Percentiles rank a stretch among this genome's conserved stretches.
Conservation (phyloP, 2,797 vertebrate genomes). For the Mionectes olivaceus region DNA sequence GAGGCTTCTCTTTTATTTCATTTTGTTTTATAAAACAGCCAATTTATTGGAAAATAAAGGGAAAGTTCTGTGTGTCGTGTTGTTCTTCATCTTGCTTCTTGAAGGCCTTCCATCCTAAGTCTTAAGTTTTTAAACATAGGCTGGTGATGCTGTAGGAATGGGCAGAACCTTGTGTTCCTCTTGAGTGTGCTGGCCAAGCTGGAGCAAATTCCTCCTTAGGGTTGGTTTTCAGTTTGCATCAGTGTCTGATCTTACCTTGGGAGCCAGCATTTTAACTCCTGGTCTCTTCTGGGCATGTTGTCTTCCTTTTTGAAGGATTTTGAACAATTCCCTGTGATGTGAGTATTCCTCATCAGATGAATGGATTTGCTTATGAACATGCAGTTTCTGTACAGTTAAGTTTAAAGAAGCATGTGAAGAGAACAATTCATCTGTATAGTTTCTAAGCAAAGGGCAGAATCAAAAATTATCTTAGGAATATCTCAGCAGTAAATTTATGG, state of each 20-base stretch:
- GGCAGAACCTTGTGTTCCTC: neutral
- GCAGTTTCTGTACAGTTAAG: neutral
- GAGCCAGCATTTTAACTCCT: neutral
- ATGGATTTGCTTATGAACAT: neutral
- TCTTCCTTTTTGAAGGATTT: neutral
- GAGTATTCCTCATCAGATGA: neutral
- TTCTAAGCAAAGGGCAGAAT: neutral
- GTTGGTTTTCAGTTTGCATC: neutral
- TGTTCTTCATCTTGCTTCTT: neutral
- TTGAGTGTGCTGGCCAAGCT: neutral
- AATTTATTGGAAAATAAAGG: neutral
- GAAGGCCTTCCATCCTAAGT: neutral
- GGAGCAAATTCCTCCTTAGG: neutral
- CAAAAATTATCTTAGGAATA: neutral
- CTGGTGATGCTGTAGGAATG: neutral
- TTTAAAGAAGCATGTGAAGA: neutral
- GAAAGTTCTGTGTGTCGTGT: neutral
- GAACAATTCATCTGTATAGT: neutral
- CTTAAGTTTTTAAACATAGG: neutral
- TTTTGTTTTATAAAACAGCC: neutral
- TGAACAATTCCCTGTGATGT: neutral
- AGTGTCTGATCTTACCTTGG: neutral
- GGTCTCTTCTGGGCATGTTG: accelerated
- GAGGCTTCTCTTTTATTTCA: neutral
- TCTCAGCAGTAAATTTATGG: neutral